Conservation (phyloP, 2,113 vertebrate genomes). For the Callospermophilus lateralis region DNA sequence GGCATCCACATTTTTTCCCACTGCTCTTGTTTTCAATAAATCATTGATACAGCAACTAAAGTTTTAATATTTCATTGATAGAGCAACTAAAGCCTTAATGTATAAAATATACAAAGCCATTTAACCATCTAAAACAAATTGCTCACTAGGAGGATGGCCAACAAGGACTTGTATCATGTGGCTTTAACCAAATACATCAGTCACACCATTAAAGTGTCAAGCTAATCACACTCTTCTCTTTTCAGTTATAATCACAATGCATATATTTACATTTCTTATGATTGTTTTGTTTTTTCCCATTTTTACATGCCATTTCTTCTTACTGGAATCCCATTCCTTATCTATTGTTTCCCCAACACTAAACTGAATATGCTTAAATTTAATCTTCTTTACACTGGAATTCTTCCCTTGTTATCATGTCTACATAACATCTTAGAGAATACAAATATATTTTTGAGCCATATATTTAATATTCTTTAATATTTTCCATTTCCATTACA, state of each 20-base stretch:
- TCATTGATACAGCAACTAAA: not conserved
- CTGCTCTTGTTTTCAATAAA: not conserved
- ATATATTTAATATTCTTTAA: not conserved
- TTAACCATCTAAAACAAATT: not conserved
- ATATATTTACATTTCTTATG: not conserved
- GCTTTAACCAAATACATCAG: not conserved
- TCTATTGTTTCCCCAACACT: rapidly evolving
- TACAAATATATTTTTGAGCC: not conserved
- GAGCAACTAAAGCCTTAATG: not conserved
- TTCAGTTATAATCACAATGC: not conserved
- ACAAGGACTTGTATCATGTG: not conserved
- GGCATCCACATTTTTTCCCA: not conserved
- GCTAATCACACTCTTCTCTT: not conserved
- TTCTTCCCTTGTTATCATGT: not conserved
- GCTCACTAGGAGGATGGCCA: not conserved
- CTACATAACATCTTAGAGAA: not conserved
- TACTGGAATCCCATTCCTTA: not conserved
- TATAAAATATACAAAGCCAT: not conserved
- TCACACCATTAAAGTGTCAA: not conserved
- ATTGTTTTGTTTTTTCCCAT: not conserved
- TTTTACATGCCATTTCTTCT: not conserved
- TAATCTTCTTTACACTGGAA: not conserved
- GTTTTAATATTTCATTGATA: not conserved
- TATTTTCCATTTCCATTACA: not conserved
- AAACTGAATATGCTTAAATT: not conserved